Conservation (phyloP, 2,113 vertebrate species). For the Microtus richardsoni region DNA sequence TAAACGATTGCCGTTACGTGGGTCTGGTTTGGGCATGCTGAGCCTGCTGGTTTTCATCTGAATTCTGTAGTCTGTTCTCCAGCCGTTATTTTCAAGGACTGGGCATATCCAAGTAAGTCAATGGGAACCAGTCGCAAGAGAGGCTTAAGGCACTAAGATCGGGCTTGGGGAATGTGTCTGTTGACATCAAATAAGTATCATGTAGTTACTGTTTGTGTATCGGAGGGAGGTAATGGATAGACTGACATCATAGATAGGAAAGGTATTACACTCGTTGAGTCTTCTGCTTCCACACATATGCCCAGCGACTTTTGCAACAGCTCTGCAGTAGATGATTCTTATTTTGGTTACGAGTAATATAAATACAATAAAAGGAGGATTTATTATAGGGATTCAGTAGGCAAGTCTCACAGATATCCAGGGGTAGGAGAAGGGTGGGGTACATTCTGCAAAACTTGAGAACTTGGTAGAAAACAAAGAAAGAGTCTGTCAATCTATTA, state of each 20-base stretch:
- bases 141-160: background rate
- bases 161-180: background rate
- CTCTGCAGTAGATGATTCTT: background rate
- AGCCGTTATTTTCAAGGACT: background rate
- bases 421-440: background rate
- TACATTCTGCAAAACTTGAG: background rate
- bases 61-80: background rate
- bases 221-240: background rate
- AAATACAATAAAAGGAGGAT: background rate
- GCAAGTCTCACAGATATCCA: background rate
- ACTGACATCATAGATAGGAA: background rate
- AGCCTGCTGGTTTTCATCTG: background rate
- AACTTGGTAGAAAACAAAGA: background rate
- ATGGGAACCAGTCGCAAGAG: background rate
- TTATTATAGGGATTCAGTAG: background rate
- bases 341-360: slow-evolving; percentile 24
- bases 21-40: background rate
- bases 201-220: background rate
- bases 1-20: slow-evolving; percentile 11
- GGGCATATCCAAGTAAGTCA: background rate
- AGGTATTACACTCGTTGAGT: background rate
- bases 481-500: background rate
- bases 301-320: background rate
- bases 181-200: background rate
- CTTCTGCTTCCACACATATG: background rate